phyloP scores from a whole-genome alignment of 2,797 vertebrate species.

The Hoplostethus mediterraneus region DNA sequence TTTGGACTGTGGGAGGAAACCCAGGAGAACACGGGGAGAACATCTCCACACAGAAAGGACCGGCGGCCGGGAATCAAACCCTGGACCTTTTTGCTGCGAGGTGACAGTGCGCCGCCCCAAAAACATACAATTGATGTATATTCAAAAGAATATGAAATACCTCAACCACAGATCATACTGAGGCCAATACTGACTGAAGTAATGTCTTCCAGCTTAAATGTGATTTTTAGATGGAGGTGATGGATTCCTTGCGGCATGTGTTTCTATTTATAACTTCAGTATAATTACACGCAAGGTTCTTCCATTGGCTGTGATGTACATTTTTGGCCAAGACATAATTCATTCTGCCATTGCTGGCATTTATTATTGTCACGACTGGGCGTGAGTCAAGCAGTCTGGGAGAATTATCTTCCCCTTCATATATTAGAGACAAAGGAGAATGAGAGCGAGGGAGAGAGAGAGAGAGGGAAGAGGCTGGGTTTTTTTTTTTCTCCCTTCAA shows the following conservation, averaged over 20 bases:
- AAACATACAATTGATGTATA: slow-evolving; percentile 17
- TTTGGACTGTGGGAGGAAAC: too few species aligned
- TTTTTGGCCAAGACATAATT: slow-evolving; percentile 76
- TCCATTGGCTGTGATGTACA: slow-evolving; percentile 70
- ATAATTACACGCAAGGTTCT: slow-evolving; percentile 77
- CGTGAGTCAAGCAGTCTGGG: slow-evolving; percentile 60
- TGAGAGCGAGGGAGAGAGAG: slow-evolving; percentile 2
- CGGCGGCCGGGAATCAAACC: too few species aligned
- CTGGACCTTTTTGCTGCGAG: too few species aligned
- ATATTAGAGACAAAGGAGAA: slow-evolving; percentile 25
- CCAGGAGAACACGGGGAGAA: too few species aligned
- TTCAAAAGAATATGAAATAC: slow-evolving; percentile 34
- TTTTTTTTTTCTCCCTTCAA: slow-evolving; percentile 9
- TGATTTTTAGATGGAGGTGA: slow-evolving; percentile 58
- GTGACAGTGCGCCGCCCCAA: neutral
- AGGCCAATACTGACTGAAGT: slow-evolving; percentile 27
- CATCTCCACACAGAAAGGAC: too few species aligned
- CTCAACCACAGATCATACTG: neutral
- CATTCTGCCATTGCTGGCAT: slow-evolving; percentile 65
- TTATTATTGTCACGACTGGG: slow-evolving; percentile 70
- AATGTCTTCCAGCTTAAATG: slow-evolving; percentile 48
- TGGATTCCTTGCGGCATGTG: slow-evolving; percentile 47
- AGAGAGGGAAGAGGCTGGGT: neutral
- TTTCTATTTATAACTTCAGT: slow-evolving; percentile 73
- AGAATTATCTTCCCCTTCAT: slow-evolving; percentile 60